Percentiles rank a stretch among this genome's conserved stretches.
Evolutionary conservation across 1,140 invertebrate species (phyloP).

Genomic region (Drosophila simulans): DNA sequence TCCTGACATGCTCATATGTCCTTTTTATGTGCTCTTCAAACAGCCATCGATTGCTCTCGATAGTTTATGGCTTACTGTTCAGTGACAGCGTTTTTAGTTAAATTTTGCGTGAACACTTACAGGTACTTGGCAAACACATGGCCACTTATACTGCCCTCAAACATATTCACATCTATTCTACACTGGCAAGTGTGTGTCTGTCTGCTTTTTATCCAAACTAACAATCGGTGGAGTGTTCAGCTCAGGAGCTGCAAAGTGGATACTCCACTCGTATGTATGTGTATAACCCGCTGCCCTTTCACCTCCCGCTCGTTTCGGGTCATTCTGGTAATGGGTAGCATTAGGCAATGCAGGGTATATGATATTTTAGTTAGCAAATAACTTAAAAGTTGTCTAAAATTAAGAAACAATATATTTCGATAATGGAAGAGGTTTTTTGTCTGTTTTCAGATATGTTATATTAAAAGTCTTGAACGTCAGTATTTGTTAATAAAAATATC

Average conservation of each 20-base stretch:
- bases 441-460: too few relatives aligned
- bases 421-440: too few relatives aligned
- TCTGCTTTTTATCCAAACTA: constrained; percentile 35
- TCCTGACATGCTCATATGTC: neutral
- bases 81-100: constrained; percentile 24
- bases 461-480: too few relatives aligned
- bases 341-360: neutral
- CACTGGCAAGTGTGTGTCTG: constrained; percentile 17
- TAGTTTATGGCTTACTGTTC: constrained; percentile 11
- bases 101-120: constrained; percentile 37
- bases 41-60: constrained; percentile 4
- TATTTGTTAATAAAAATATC: neutral
- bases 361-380: too few relatives aligned
- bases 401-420: too few relatives aligned
- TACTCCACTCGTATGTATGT: constrained; percentile 16
- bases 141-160: constrained; percentile 17
- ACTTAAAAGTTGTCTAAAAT: too few relatives aligned
- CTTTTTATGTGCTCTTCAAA: constrained; percentile 6
- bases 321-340: neutral
- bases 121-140: constrained; percentile 13
- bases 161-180: constrained; percentile 5
- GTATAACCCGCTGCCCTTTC: neutral
- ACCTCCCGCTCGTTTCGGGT: constrained; percentile 9
- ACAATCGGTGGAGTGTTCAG: constrained; percentile 26
- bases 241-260: constrained; percentile 19